Evolutionary conservation across 2,888 invertebrate genomes (phyloP).

Genomic region (Ametastegia equiseti): DNA sequence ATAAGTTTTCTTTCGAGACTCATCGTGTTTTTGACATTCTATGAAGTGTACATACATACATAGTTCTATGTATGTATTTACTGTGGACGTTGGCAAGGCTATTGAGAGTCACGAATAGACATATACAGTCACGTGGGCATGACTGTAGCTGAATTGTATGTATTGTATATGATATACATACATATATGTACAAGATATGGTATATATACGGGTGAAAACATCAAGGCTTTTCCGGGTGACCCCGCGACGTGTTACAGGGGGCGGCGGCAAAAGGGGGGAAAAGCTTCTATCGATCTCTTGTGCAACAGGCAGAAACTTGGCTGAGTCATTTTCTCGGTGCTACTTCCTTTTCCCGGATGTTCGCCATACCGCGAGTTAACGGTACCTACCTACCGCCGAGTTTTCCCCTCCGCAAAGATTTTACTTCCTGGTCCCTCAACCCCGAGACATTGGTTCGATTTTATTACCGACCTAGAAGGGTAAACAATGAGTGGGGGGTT

Average conservation of each 20-base stretch:
- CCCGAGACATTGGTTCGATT: conserved; percentile 1
- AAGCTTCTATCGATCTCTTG: conserved; percentile 35
- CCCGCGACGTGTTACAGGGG: background rate
- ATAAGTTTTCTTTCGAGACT: background rate
- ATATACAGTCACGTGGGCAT: background rate
- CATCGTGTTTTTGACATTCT: background rate
- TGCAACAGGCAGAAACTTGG: conserved; percentile 29
- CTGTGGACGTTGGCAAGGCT: background rate
- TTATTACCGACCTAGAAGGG: background rate
- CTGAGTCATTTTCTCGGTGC: conserved; percentile 28
- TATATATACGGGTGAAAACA: background rate
- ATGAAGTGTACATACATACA: too few species aligned
- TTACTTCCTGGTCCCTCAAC: background rate
- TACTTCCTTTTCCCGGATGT: conserved; percentile 35
- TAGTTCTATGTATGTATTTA: too few species aligned
- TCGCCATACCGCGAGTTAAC: conserved; percentile 3
- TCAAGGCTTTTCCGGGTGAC: conserved; percentile 31
- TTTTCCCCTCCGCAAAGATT: too few species aligned
- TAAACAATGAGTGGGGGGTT: background rate
- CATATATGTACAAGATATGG: background rate
- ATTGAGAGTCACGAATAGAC: background rate
- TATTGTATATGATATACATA: too few species aligned
- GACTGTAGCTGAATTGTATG: background rate
- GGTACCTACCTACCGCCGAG: too few species aligned
- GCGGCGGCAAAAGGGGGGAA: background rate